These are phyloP conservation scores for Tympanuchus pallidicinctus DNA, from an alignment of 2,113 vertebrate genomes.

Conservation along the genomic window DNA sequence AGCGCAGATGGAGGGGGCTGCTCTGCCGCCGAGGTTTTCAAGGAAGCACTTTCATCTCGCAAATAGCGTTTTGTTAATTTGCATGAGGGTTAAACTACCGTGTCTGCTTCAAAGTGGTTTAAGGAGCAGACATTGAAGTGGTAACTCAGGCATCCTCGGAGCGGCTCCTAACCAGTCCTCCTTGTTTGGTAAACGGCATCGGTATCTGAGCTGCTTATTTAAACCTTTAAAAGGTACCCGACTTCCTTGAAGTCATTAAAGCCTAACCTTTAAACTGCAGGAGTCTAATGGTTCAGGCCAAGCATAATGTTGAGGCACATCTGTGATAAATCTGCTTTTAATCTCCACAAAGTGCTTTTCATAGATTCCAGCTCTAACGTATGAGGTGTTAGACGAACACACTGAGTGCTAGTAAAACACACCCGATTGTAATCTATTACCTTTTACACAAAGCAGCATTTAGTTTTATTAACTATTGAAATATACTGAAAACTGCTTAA, in stretches of 20 bases:
- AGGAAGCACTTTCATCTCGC: neutral
- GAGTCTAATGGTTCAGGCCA: conserved; percentile 61
- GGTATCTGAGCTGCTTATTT: neutral
- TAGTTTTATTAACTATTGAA: conserved; percentile 68
- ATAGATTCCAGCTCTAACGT: neutral
- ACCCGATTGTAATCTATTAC: conserved; percentile 21
- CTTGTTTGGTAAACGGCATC: conserved; percentile 12
- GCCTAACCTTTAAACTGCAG: conserved; percentile 64
- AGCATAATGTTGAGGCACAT: conserved; percentile 15
- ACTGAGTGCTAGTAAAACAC: conserved; percentile 23
- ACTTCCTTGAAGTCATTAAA: conserved; percentile 69
- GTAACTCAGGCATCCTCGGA: neutral
- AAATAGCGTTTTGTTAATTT: neutral
- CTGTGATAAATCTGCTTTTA: conserved; percentile 55
- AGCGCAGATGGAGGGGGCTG: neutral
- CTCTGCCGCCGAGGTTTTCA: accelerated
- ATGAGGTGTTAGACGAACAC: conserved; percentile 26
- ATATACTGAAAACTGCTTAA: neutral
- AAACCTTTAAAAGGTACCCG: conserved; percentile 32
- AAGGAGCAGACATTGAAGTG: neutral
- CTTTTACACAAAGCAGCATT: conserved; percentile 45
- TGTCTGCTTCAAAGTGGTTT: neutral
- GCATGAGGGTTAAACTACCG: neutral
- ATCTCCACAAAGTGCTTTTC: conserved; percentile 29
- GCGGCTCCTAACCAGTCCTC: conserved; percentile 7